A percentile compares a stretch with the other conserved stretches of the same genome.
phyloP scores from a whole-genome alignment of 2,888 invertebrate genomes.

The Apeira syringaria region DNA sequence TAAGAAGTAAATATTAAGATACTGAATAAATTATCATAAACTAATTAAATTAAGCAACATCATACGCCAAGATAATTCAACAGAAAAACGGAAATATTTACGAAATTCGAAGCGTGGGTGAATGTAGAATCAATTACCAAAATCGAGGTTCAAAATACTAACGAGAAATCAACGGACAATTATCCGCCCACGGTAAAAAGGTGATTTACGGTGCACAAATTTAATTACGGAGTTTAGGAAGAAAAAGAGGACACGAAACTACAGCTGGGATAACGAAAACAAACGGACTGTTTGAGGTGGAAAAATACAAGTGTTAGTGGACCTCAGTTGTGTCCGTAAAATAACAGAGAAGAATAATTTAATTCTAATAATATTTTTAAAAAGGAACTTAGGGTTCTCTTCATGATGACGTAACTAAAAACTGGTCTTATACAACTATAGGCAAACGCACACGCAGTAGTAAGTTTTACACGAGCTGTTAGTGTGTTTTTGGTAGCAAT shows the following conservation, averaged over 20 bases:
- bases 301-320: no score
- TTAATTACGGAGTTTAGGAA: conserved; percentile 29
- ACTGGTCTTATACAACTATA: no score
- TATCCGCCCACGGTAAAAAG: conserved; percentile 31
- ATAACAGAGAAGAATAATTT: no score
- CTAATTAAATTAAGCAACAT: conserved; percentile 17
- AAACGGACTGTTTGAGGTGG: no score
- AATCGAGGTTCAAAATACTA: conserved; percentile 30
- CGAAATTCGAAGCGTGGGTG: conserved; percentile 25
- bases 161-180: conserved; percentile 36
- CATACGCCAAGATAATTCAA: conserved; percentile 6
- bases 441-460: no score
- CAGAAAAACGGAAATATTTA: conserved; percentile 17
- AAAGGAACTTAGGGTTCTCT: no score
- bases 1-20: neutral
- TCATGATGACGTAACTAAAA: no score
- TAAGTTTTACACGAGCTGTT: no score
- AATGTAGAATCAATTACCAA: conserved; percentile 31
- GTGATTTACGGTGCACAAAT: conserved; percentile 34
- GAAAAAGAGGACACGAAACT: conserved; percentile 22
- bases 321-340: no score
- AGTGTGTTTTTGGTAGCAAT: no score
- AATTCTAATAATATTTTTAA: no score
- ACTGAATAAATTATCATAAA: neutral
- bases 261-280: conserved; percentile 12